phyloP scores from a whole-genome alignment of 2,797 vertebrate genomes.

The Paramormyrops hopkinsi region DNA sequence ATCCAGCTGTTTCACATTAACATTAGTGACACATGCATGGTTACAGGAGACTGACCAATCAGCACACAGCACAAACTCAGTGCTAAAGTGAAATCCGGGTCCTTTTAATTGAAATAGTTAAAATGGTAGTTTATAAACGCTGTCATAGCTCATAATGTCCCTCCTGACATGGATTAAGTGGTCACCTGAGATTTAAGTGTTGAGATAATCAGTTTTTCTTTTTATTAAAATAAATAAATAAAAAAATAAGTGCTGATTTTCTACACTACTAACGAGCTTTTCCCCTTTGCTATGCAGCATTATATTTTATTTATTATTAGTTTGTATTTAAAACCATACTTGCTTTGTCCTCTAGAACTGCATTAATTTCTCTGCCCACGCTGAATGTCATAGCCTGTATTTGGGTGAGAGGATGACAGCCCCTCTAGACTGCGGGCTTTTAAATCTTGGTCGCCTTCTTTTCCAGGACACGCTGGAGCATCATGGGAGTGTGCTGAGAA shows the following conservation, averaged over 20 bases:
- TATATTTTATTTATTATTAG: slow-evolving; percentile 18
- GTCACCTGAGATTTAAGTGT: neutral
- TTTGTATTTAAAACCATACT: neutral
- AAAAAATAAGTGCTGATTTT: neutral
- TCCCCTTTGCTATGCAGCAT: neutral
- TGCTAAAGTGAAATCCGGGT: neutral
- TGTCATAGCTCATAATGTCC: neutral
- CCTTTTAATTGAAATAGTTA: neutral
- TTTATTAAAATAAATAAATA: neutral
- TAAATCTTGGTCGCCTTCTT: slow-evolving; percentile 28
- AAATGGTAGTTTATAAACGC: neutral
- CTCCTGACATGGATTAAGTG: neutral
- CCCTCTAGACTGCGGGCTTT: slow-evolving; percentile 19
- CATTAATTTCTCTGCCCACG: neutral
- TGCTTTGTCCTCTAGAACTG: neutral
- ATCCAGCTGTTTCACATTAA: neutral
- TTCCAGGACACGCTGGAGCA: slow-evolving; percentile 25
- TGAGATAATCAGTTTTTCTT: neutral
- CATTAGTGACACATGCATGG: neutral
- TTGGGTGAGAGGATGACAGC: slow-evolving; percentile 15
- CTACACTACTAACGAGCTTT: neutral
- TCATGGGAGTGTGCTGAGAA: slow-evolving; percentile 33
- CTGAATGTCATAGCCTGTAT: neutral
- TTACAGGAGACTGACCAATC: neutral
- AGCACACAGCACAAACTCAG: neutral